Evolutionary conservation across 30 jellyfish, hydroid and myxozoan genomes (phyloP), one percentile per base, ranked within the genome.

Genomic region (Turritopsis dohrnii): DNA sequence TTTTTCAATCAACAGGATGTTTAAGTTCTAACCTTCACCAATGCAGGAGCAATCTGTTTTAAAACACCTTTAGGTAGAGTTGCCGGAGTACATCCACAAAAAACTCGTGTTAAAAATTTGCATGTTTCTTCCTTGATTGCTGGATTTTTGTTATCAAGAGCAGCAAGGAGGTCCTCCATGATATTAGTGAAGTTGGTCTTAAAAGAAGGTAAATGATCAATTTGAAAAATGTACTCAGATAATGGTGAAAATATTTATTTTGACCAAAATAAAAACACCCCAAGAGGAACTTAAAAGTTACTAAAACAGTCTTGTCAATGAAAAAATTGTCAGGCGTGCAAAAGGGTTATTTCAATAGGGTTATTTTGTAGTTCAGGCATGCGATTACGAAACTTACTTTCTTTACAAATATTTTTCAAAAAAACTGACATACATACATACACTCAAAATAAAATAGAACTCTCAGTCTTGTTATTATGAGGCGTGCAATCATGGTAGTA

Each of bases 131-230:
- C 99, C 65, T 89, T 89, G 75, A 95, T 91, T 31, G 86, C 82
- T 27, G 99, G 99, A 75, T 87, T 89, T 86, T 95, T 95, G 96
- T 81, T 89, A 21, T 95, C 96, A 21, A 89, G 87, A 54, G 90
- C 91, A 0, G 97, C 95, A 41, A 90, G 79, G 8, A 90, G 72
- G 81, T 89, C 99, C 83, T 89, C 97, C 87, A 87, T 69, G 88
- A 95, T 88, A 73, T 72, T 90, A 9, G 92, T 76, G n/a, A 93
- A 72, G 19, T 88, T 84, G 29, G 96, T 85, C 98, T 93, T 72
- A 9, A 81, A 72, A 41, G 25, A 83, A 53, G 79, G 21, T 18
- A 60, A 21, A 60, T 60, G 0, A 60, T 22, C 21, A 0, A 60
- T 18, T 60, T 18, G n/a, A n/a, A n/a, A n/a, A n/a, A n/a, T n/a